Conservation (phyloP, 2,113 vertebrate species). For the Hippocampus guttulatus region DNA sequence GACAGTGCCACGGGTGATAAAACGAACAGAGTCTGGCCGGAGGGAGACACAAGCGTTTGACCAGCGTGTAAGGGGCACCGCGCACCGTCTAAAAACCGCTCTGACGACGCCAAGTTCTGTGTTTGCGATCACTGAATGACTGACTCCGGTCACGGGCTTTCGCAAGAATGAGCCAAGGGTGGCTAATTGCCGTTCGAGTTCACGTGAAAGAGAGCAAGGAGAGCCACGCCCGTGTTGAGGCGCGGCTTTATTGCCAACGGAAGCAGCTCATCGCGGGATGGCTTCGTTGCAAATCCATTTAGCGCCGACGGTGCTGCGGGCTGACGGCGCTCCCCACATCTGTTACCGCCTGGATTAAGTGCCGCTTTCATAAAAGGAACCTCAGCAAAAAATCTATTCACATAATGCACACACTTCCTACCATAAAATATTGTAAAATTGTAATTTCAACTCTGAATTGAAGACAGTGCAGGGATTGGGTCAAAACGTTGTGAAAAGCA, state of each 20-base stretch:
- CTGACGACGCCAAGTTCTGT: conserved; percentile 4
- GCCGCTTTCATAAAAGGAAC: conserved; percentile 10
- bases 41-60: conserved; percentile 32
- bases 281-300: conserved; percentile 73
- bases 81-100: neutral
- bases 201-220: conserved; percentile 36
- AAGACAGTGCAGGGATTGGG: neutral
- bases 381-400: neutral
- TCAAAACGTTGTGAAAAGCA: neutral
- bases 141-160: conserved; percentile 16
- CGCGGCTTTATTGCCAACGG: conserved; percentile 54
- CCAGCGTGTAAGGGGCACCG: conserved; percentile 5
- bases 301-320: conserved; percentile 65
- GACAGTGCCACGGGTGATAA: conserved; percentile 29
- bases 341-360: conserved; percentile 45
- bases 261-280: conserved; percentile 65
- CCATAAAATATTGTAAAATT: no score
- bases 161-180: conserved; percentile 13
- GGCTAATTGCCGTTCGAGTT: conserved; percentile 50
- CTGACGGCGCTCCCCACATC: conserved; percentile 54
- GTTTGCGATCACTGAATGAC: conserved; percentile 27
- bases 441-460: neutral
- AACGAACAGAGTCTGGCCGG: conserved; percentile 25
- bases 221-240: conserved; percentile 23
- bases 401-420: no score